Evolutionary conservation across 2,888 invertebrate genomes (phyloP), one percentile per base, ranked within the genome.

Genomic region (Oscheius sp.): DNA sequence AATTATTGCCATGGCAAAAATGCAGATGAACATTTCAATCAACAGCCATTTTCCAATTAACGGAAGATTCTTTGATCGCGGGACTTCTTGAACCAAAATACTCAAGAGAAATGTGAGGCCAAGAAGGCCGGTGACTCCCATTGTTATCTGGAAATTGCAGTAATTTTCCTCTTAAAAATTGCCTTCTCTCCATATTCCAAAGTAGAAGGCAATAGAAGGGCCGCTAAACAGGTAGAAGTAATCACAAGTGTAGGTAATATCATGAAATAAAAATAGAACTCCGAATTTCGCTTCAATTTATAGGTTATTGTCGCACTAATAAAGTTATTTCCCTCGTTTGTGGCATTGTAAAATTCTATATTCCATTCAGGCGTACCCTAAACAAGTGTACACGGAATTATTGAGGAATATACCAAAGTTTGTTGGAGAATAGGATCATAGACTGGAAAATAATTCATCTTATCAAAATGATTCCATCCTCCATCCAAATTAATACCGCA

Each of bases 311-410:
- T 45, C 6, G 41, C 1, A 9, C 9, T 35, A 9, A 35, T 35
- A 35, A 35, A 35, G 9, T 6, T 3, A 9, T 35, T 9, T 35
- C 35, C 35, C 3, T 35, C 35, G 35, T 35, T 35, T 35, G 35
- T 35, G 9, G 35, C 35, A 9, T 55, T 21, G 6, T 55, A 16
- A 23, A 18, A 25, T 16, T 45, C 1, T 7, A 61, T 41, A 18
- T 61, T 13, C 61, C 61, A 61, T 61, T 61, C 61, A 7, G 61
- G 61, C 18, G 61, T 43, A 1, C 61, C 61, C 61, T 61, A n/a
- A 43, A 35, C 35, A 35, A 35, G 35, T 35, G 35, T 35, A n/a
- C n/a, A n/a, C n/a, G n/a, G n/a, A n/a, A n/a, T n/a, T n/a, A n/a
- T n/a, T n/a, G n/a, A 35, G 5, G 9, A 35, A 9, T 35, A 9